Evolutionary conservation across 2,797 vertebrate species (phyloP).

Genomic region (Xenops minutus): DNA sequence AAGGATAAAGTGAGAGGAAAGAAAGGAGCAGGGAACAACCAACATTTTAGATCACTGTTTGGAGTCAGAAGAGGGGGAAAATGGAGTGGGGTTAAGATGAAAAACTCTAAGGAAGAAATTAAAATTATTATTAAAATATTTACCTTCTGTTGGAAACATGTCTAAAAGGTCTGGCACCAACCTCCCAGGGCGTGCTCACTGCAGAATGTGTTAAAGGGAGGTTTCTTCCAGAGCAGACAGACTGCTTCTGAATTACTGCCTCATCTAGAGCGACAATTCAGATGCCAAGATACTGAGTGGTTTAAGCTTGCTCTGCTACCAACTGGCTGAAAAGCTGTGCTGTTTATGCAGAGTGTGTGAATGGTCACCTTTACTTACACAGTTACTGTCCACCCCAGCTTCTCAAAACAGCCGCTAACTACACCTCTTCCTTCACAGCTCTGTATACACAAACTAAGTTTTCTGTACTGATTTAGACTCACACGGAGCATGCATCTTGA

Average conservation of each 20-base stretch:
- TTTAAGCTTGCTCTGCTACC: neutral
- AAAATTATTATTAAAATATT: slow-evolving; percentile 25
- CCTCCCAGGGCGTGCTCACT: neutral
- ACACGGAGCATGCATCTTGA: neutral
- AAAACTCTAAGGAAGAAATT: slow-evolving; percentile 8
- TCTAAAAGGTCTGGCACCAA: neutral
- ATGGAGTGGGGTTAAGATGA: neutral
- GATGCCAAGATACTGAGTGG: neutral
- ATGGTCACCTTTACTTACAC: neutral
- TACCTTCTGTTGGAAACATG: slow-evolving; percentile 5
- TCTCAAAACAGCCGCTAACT: neutral
- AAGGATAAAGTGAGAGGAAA: neutral
- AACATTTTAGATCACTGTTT: neutral
- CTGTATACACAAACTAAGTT: neutral
- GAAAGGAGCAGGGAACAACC: slow-evolving; percentile 21
- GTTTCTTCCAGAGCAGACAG: slow-evolving; percentile 21
- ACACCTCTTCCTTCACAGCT: neutral
- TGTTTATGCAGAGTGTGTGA: neutral
- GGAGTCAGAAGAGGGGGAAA: neutral
- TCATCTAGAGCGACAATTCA: neutral
- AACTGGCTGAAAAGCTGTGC: neutral
- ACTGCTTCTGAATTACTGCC: slow-evolving; percentile 12
- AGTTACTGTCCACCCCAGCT: neutral
- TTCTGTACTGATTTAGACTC: neutral
- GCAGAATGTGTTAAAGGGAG: neutral